Evolutionary conservation across 2,797 vertebrate genomes (phyloP).

Genomic region (Buceros bicornis): DNA sequence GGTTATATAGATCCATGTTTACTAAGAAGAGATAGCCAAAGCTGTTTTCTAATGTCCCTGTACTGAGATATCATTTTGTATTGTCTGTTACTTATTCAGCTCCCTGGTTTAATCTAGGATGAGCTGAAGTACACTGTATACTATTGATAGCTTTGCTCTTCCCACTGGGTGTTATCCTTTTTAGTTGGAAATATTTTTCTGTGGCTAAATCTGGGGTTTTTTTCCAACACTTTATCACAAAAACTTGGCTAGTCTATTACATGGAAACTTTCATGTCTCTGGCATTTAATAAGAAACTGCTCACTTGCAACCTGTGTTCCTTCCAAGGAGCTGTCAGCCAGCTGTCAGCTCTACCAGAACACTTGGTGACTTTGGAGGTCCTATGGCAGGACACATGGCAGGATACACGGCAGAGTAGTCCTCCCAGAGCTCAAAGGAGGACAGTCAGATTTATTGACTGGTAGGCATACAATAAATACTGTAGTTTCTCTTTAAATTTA

Average conservation of each 20-base stretch:
- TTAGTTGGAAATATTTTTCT: neutral
- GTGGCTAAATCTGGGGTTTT: neutral
- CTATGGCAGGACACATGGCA: neutral
- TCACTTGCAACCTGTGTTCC: rapidly evolving
- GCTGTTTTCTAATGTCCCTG: neutral
- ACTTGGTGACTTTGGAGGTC: neutral
- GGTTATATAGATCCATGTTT: neutral
- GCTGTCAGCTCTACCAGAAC: neutral
- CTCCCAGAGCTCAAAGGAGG: neutral
- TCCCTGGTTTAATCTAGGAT: neutral
- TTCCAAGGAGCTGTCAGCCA: neutral
- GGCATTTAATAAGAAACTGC: neutral
- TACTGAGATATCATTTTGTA: neutral
- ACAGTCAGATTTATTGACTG: neutral
- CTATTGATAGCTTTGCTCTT: neutral
- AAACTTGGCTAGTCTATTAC: neutral
- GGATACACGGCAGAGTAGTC: no score
- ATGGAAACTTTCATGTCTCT: neutral
- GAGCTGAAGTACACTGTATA: neutral
- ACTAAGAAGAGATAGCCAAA: neutral
- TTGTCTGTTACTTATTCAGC: neutral
- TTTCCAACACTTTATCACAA: neutral
- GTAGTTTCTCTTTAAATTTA: neutral
- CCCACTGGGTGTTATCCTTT: neutral
- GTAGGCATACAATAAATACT: neutral